Evolutionary conservation across 2,888 invertebrate species (phyloP).

Genomic region (Gonocerus acuteangulatus): DNA sequence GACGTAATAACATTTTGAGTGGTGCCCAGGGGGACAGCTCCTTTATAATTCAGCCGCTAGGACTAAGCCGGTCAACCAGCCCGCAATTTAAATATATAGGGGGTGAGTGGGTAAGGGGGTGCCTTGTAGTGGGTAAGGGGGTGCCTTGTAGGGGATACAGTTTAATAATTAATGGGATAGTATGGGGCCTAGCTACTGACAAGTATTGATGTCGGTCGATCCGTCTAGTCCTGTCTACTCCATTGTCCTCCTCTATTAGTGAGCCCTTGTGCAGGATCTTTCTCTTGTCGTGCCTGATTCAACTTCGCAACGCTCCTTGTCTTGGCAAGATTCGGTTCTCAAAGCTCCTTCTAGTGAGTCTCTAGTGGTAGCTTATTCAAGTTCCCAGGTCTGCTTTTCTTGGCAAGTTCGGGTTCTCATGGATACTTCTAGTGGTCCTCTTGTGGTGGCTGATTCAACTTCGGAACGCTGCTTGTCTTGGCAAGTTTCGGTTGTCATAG

Average conservation of each 20-base stretch:
- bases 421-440: too few species aligned
- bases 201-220: not conserved
- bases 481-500: too few species aligned
- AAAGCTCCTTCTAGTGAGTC: too few species aligned
- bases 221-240: not conserved
- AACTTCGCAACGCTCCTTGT: too few species aligned
- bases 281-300: too few species aligned
- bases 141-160: too few species aligned
- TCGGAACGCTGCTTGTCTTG: too few species aligned
- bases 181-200: not conserved
- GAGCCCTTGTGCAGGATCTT: not conserved
- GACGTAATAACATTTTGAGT: not conserved
- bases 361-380: too few species aligned
- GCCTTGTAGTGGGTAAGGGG: not conserved
- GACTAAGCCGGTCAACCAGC: not conserved
- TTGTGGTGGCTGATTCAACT: too few species aligned
- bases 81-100: slow-evolving; percentile 1
- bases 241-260: not conserved
- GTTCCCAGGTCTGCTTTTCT: too few species aligned
- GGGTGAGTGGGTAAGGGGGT: not conserved
- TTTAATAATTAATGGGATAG: not conserved
- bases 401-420: too few species aligned
- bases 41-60: not conserved
- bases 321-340: too few species aligned
- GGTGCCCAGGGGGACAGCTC: not conserved